phyloP scores from a whole-genome alignment of 2,113 vertebrate species.

The Boleophthalmus pectinirostris region DNA sequence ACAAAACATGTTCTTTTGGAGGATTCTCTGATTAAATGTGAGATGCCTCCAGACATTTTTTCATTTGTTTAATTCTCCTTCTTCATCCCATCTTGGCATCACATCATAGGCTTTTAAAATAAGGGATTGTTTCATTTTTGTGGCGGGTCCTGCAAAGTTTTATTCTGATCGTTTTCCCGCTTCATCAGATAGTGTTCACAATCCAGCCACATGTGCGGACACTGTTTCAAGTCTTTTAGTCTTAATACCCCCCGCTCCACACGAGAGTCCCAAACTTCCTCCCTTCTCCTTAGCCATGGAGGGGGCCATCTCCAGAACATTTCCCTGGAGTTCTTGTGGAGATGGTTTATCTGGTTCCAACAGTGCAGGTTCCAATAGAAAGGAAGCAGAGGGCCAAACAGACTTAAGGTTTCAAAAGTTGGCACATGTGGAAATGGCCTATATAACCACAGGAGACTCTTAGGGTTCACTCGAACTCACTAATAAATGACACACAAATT shows the following conservation, averaged over 20 bases:
- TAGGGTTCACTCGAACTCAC: constrained; percentile 33
- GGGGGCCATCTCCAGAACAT: constrained; percentile 36
- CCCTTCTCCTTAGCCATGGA: constrained; percentile 19
- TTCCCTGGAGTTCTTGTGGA: constrained; percentile 39
- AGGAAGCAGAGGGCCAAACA: constrained; percentile 64
- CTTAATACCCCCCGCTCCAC: constrained; percentile 34
- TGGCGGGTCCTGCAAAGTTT: constrained; percentile 42
- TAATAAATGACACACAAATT: constrained; percentile 55
- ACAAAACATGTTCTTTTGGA: constrained; percentile 51
- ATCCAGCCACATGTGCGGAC: constrained; percentile 56
- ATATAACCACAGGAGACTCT: constrained; percentile 66
- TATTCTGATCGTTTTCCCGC: constrained; percentile 41
- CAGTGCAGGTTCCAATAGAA: constrained; percentile 63
- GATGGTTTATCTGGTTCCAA: constrained; percentile 67
- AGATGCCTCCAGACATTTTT: constrained; percentile 47
- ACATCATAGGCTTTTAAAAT: constrained; percentile 57
- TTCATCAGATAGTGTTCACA: constrained; percentile 47
- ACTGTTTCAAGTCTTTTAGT: constrained; percentile 51
- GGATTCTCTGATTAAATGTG: constrained; percentile 52
- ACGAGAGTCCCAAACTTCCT: constrained; percentile 41
- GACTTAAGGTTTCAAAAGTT: constrained; percentile 54
- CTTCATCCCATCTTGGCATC: constrained; percentile 54
- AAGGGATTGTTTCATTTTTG: constrained; percentile 45
- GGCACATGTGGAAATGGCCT: constrained; percentile 64
- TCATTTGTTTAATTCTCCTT: constrained; percentile 44